Evolutionary conservation across 2,797 vertebrate species (phyloP).

Genomic region (Malurus splendens): DNA sequence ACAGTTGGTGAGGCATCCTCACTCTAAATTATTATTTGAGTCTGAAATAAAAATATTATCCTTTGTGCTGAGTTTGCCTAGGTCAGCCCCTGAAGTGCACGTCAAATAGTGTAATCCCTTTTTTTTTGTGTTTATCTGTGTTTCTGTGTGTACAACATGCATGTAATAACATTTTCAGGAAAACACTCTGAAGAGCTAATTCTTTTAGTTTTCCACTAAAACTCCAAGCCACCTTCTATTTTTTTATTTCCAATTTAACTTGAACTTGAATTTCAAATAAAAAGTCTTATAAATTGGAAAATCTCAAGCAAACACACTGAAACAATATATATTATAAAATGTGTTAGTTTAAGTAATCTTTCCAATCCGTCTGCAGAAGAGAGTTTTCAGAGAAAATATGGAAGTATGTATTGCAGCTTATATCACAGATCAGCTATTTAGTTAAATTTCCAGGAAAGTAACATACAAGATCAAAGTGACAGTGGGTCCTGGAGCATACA

Average conservation of each 20-base stretch:
- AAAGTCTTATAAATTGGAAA: neutral
- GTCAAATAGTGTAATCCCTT: neutral
- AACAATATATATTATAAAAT: neutral
- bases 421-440: neutral
- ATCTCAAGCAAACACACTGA: neutral
- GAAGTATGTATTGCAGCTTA: neutral
- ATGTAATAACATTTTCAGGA: neutral
- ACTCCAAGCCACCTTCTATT: neutral
- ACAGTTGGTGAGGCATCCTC: neutral
- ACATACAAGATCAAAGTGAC: neutral
- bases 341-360: neutral
- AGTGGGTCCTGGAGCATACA: neutral
- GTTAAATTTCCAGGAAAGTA: constrained; percentile 8
- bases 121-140: neutral
- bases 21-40: neutral
- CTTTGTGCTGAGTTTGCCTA: neutral
- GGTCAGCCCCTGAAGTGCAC: neutral
- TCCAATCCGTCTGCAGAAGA: neutral
- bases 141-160: neutral
- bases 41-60: neutral
- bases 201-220: neutral
- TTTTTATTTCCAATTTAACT: neutral
- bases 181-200: constrained; percentile 8
- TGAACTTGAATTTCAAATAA: neutral
- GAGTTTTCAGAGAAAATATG: neutral